Evolutionary conservation across 2,113 vertebrate species (phyloP), one percentile per base, ranked within the genome.

Genomic region (Burhinus bistriatus): DNA sequence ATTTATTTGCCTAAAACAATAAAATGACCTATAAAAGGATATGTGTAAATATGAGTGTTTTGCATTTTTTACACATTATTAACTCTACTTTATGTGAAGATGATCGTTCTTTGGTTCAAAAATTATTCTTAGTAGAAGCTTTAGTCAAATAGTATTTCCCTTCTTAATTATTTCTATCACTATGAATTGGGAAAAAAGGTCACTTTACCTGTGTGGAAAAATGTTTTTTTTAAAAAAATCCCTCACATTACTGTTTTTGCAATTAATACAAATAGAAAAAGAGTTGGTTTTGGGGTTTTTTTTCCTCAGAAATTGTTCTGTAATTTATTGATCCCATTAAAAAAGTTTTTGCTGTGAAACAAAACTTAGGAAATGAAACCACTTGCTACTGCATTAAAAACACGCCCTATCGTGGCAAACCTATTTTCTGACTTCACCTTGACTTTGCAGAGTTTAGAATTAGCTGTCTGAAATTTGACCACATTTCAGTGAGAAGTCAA

Each of bases 401-500:
- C 76, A 84, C 20, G 30, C 90, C 16, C 59, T 42, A 17, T 38
- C 22, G 2, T 65, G 77, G 42, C 61, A 95, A 93, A 69, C 65
- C 76, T 68, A 25, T 71, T 90, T 83, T 64, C 65, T 89, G 83
- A 87, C 81, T 97, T 97, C 84, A 96, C 90, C 92, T 98, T 96
- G 95, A 96, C 87, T 97, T 94, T 71, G 82, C 64, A 71, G 92
- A 71, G 73, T 94, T 93, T 79, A 94, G 84, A 96, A 96, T 77
- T 47, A 84, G 88, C 65, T 95, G 55, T 93, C 85, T 98, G 85
- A 96, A 98, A 97, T 97, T 22, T 95, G 93, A 97, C 93, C 91
- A 90, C 84, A 89, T 97, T 98, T 98, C 90, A 95, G 71, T 21
- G 72, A 94, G 90, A 96, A 97, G 92, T 95, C 96, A 96, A 79